Conservation (phyloP, 2,797 vertebrate genomes). For the Sylvilagus floridanus region DNA sequence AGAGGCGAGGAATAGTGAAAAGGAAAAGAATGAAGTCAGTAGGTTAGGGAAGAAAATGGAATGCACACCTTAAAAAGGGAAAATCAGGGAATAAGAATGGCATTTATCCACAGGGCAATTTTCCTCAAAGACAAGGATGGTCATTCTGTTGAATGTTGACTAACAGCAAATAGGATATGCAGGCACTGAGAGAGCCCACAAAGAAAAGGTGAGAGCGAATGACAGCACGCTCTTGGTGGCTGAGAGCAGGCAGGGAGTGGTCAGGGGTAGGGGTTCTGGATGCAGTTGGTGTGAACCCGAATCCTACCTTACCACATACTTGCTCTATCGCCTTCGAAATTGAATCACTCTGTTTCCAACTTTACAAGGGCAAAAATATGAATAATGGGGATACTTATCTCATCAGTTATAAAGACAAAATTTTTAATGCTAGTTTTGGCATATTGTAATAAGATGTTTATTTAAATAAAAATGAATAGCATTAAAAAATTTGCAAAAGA, state of each 20-base stretch:
- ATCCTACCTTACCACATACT: background rate
- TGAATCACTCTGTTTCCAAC: background rate
- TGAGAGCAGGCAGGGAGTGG: background rate
- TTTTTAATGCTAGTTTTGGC: background rate
- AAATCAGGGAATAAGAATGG: background rate
- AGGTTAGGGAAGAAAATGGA: background rate
- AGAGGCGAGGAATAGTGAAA: background rate
- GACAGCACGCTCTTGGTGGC: background rate
- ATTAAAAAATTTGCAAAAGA: slow-evolving; percentile 74
- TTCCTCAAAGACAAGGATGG: background rate
- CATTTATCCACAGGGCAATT: background rate
- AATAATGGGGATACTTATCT: background rate
- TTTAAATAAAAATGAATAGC: slow-evolving; percentile 75
- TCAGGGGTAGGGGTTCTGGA: background rate
- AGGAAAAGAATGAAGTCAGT: background rate
- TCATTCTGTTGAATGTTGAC: background rate
- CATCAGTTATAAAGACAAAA: background rate
- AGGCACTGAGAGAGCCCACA: background rate
- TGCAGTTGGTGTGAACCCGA: background rate
- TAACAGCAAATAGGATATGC: background rate
- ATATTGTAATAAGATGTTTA: slow-evolving; percentile 48
- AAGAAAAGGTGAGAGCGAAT: background rate
- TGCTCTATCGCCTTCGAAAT: background rate
- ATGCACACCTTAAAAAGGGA: background rate
- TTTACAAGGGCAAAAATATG: background rate